Conservation (phyloP, 1,140 invertebrate species). For the Ooceraea biroi region DNA sequence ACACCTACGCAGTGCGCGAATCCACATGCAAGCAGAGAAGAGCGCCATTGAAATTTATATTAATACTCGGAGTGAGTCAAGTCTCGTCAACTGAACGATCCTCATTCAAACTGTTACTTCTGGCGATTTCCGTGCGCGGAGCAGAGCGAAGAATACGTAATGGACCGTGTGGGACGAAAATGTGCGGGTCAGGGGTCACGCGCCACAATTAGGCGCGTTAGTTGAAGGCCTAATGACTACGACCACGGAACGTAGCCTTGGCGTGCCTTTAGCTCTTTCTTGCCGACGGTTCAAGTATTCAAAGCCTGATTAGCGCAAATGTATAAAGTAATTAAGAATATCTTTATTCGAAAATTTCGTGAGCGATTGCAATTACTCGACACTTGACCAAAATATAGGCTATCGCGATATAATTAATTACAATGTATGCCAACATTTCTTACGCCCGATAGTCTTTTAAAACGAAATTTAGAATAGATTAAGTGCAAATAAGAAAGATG, state of each 20-base stretch:
- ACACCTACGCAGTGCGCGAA: conserved; percentile 10
- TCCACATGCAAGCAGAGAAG: conserved; percentile 20
- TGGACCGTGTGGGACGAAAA: background rate
- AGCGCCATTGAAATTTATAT: conserved; percentile 79
- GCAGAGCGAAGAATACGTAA: conserved; percentile 22
- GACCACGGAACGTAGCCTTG: conserved; percentile 43
- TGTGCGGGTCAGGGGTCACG: conserved; percentile 57
- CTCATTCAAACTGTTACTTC: conserved; percentile 47
- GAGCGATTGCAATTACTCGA: background rate
- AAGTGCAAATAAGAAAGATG: background rate
- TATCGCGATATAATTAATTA: conserved; percentile 1
- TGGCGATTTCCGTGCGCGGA: conserved; percentile 52
- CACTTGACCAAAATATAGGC: background rate
- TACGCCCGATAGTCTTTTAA: background rate
- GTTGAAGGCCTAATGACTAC: conserved; percentile 36
- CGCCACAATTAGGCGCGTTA: conserved; percentile 42
- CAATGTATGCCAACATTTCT: background rate
- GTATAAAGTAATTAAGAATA: background rate
- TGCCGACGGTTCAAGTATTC: background rate
- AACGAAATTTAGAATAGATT: background rate
- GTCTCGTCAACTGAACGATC: conserved; percentile 58
- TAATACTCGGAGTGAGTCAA: conserved; percentile 70
- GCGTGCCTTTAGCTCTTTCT: conserved; percentile 5
- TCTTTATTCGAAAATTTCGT: conserved; percentile 3
- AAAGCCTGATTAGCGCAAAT: conserved; percentile 23